Percentiles rank a stretch among this genome's conserved stretches.
Evolutionary conservation across 1,140 invertebrate species (phyloP).

Genomic region (Ditylenchus dipsaci): DNA sequence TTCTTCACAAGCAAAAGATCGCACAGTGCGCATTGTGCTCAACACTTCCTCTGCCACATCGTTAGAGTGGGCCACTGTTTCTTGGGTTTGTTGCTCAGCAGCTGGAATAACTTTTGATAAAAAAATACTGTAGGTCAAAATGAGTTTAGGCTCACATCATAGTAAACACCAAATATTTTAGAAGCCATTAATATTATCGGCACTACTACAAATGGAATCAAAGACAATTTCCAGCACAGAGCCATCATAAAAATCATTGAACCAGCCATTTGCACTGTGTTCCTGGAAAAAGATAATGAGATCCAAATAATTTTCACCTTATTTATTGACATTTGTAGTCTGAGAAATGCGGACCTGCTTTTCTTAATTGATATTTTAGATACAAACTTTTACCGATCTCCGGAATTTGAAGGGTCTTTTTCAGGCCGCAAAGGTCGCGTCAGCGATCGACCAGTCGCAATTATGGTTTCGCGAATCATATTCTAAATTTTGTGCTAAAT

Average conservation of each 20-base stretch:
- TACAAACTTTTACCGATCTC: too few relatives aligned
- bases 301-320: too few relatives aligned
- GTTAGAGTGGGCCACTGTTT: conserved; percentile 59
- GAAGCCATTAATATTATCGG: conserved; percentile 56
- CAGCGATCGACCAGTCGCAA: too few relatives aligned
- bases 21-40: conserved; percentile 58
- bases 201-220: conserved; percentile 57
- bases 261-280: conserved; percentile 52
- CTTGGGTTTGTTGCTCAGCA: conserved; percentile 59
- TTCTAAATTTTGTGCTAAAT: too few relatives aligned
- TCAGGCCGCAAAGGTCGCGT: too few relatives aligned
- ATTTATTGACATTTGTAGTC: too few relatives aligned
- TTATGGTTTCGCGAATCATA: too few relatives aligned
- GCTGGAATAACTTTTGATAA: conserved; percentile 44
- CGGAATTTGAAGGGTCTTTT: too few relatives aligned
- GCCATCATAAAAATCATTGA: conserved; percentile 59
- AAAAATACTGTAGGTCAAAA: background rate
- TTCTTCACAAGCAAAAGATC: conserved; percentile 58
- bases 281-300: conserved; percentile 48
- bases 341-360: too few relatives aligned
- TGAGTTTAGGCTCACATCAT: conserved; percentile 49
- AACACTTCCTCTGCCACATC: conserved; percentile 60
- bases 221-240: conserved; percentile 59
- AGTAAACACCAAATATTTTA: conserved; percentile 59
- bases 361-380: too few relatives aligned